Evolutionary conservation across 2,888 invertebrate genomes (phyloP), one percentile per base, ranked within the genome.

Genomic region (Lampropteryx suffumata): DNA sequence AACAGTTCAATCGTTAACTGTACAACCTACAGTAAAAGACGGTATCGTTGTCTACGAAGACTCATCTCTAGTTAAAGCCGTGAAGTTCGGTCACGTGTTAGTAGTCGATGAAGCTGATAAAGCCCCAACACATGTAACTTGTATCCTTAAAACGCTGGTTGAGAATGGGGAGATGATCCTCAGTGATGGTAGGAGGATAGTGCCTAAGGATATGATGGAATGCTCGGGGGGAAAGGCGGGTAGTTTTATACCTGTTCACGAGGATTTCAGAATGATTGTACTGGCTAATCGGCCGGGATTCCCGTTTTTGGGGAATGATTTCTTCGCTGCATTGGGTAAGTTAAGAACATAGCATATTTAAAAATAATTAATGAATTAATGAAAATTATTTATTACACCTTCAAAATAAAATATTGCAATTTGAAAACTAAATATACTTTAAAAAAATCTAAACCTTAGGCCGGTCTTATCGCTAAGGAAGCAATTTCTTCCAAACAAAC

Each of bases 61-160:
- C 77, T 98, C 98, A 0, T 97, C 98, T 0, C 79, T 99, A 52
- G 98, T 98, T 0, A 95, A 95, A 68, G 98, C 99, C 0, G 97
- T 98, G 0, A 96, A 96, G 79, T 79, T 91, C 48, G 99, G 99
- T 0, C 96, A 97, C 69, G 95, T 99, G 6, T 91, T 99, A 46
- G 97, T 99, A 0, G 94, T 99, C 0, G 99, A 99, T 69, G 99
- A 99, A 79, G 99, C 98, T 0, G 99, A 99, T 80, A 99, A 99
- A 79, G 99, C 99, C 0, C 98, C 99, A 0, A 98, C 98, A 0
- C 97, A 99, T 73, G 99, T 99, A 0, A 98, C 99, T 0, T 98
- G 98, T 76, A 96, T 99, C 61, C 84, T 99, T 30, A 98, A 99
- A 76, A 98, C 97, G 3, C 86, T 99, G n/a, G 96, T 98, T 0